Evolutionary conservation across 2,888 invertebrate genomes (phyloP).

Genomic region (Caenorhabditis sp.): DNA sequence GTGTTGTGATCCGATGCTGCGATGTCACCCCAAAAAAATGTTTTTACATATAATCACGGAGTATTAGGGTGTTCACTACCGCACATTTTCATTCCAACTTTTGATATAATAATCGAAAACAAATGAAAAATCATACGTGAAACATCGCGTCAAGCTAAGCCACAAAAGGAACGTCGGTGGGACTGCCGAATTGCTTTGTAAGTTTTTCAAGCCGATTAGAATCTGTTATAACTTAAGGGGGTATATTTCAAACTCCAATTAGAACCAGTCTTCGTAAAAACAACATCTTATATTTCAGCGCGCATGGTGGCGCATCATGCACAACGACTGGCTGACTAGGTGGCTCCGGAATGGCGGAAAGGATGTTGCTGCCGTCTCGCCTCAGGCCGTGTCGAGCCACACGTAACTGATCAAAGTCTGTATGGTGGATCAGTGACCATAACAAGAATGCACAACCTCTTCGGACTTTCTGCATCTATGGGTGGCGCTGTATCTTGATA

Average conservation of each 20-base stretch:
- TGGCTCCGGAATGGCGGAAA: constrained; percentile 33
- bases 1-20: constrained; percentile 46
- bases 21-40: constrained; percentile 27
- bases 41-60: neutral
- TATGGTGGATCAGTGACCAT: constrained; percentile 63
- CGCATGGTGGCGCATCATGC: constrained; percentile 40
- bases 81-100: constrained; percentile 44
- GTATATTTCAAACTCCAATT: neutral
- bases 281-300: constrained; percentile 22
- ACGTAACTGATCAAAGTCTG: constrained; percentile 57
- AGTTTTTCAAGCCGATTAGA: too few relatives aligned
- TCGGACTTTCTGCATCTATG: constrained; percentile 62
- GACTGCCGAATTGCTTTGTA: constrained; percentile 29
- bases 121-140: constrained; percentile 5
- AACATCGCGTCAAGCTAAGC: constrained; percentile 25
- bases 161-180: constrained; percentile 11
- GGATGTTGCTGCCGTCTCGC: constrained; percentile 31
- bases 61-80: constrained; percentile 34
- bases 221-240: too few relatives aligned
- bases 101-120: constrained; percentile 35
- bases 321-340: constrained; percentile 53
- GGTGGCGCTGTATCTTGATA: constrained; percentile 59
- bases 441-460: constrained; percentile 60
- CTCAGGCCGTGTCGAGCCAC: constrained; percentile 49
- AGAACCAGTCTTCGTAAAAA: neutral